Evolutionary conservation across 2,797 vertebrate species (phyloP), one percentile per base, ranked within the genome.

Genomic region (Sebastes hubbsi): DNA sequence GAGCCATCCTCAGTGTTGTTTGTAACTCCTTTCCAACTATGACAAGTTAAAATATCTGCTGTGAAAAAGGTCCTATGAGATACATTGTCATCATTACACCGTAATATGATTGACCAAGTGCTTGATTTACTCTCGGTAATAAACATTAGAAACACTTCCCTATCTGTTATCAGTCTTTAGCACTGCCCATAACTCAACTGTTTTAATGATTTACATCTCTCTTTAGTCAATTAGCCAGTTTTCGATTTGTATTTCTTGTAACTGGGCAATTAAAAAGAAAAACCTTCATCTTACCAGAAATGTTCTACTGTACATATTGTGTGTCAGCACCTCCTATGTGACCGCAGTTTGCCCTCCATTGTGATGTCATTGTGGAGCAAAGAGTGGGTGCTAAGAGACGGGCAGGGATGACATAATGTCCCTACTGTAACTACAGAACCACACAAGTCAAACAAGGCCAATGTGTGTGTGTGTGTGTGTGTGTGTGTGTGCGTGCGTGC

Each of bases 371-470:
- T 34, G 58, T 42, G 1, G 5, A 78, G 59, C 12, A 30, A 63
- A 58, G 80, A 81, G 34, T 63, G 49, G 69, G 66, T 74, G 63
- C n/a, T 20, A 58, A 55, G 81, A 77, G 80, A 84, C 12, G 3
- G 75, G 38, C 49, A 52, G 46, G 11, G 62, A 77, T 87, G 81
- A 89, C 73, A 69, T 82, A 65, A 88, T 78, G 84, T 82, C 80
- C 74, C 63, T 30, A 34, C 66, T 65, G 77, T 82, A 66, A 85
- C 75, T 49, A 68, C 52, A 29, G 13, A 75, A 74, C 64, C 75
- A 76, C 81, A 81, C 65, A 30, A 79, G 67, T 76, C 61, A 86
- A 46, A 81, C 30, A 61, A 66, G 38, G 42, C 72, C 46, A 24
- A 2, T 22, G 60, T 25, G 7, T 58, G 27, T 65, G 36, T 77